Conservation (phyloP, 2,797 vertebrate genomes). For the Platyrinchus mystaceus region DNA sequence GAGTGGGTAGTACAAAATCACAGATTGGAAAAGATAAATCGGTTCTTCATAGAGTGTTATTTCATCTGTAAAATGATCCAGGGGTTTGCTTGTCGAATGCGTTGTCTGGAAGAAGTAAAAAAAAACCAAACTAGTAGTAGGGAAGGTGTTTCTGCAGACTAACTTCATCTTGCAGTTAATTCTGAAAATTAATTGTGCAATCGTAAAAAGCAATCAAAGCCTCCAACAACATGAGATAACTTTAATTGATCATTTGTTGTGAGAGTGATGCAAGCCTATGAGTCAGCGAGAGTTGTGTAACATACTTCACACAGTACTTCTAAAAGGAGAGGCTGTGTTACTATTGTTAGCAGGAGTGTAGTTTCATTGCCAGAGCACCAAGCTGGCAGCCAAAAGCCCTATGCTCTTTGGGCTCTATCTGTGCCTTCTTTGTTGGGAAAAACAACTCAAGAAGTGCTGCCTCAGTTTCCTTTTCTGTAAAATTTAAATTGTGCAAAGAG, state of each 20-base stretch:
- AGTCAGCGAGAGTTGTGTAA: slow-evolving; percentile 26
- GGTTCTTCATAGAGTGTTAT: background rate
- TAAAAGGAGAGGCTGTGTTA: slow-evolving; percentile 23
- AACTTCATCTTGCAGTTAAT: background rate
- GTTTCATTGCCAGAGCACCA: background rate
- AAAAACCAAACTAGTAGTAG: background rate
- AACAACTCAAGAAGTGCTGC: background rate
- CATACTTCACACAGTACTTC: slow-evolving; percentile 15
- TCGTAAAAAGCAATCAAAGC: background rate
- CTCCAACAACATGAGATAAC: background rate
- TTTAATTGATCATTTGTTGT: slow-evolving; percentile 47
- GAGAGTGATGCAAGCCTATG: slow-evolving; percentile 29
- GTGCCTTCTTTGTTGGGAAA: background rate
- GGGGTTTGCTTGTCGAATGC: background rate
- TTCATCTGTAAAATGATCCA: background rate
- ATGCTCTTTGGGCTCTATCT: background rate
- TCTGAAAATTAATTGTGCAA: background rate
- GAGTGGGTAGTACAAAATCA: background rate
- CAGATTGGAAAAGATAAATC: background rate
- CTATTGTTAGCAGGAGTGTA: slow-evolving; percentile 37
- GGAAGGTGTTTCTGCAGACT: background rate
- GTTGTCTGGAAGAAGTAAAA: background rate
- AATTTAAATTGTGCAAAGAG: background rate
- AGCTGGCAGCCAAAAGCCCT: slow-evolving; percentile 9
- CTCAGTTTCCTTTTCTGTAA: slow-evolving; percentile 17